phyloP scores from a whole-genome alignment of 2,113 vertebrate genomes.

The Pitta sordida region DNA sequence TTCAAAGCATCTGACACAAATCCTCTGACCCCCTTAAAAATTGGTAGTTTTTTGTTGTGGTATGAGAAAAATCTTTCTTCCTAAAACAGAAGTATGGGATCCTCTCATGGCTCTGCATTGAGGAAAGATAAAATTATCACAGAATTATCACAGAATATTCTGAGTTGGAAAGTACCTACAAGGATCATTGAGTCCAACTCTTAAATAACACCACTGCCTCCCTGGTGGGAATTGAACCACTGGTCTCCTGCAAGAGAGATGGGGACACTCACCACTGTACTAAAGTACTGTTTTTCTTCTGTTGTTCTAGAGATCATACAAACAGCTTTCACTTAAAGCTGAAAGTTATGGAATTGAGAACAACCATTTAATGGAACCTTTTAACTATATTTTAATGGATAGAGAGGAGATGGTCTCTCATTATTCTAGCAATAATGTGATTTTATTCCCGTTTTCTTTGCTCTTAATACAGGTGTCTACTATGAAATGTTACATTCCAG shows the following conservation, averaged over 20 bases:
- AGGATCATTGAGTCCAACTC: too few species aligned
- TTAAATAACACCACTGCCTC: too few species aligned
- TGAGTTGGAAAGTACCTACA: too few species aligned
- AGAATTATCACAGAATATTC: too few species aligned
- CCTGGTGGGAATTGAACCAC: too few species aligned
- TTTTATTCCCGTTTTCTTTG: not conserved
- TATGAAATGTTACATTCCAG: not conserved
- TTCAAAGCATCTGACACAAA: not conserved
- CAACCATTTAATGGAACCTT: not conserved
- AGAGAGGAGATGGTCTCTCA: not conserved
- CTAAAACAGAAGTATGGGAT: not conserved
- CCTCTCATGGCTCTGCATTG: not conserved
- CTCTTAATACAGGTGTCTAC: not conserved
- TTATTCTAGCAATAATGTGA: not conserved
- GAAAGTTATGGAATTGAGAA: not conserved
- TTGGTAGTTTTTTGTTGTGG: not conserved
- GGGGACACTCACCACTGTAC: too few species aligned
- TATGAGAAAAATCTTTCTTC: not conserved
- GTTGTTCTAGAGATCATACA: not conserved
- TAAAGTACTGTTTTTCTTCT: not conserved
- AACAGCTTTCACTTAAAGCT: not conserved
- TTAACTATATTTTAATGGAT: not conserved
- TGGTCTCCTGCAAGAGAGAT: too few species aligned
- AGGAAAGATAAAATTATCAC: not conserved
- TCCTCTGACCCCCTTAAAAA: not conserved